phyloP scores from a whole-genome alignment of 2,113 vertebrate species.

The Neoarius graeffei region DNA sequence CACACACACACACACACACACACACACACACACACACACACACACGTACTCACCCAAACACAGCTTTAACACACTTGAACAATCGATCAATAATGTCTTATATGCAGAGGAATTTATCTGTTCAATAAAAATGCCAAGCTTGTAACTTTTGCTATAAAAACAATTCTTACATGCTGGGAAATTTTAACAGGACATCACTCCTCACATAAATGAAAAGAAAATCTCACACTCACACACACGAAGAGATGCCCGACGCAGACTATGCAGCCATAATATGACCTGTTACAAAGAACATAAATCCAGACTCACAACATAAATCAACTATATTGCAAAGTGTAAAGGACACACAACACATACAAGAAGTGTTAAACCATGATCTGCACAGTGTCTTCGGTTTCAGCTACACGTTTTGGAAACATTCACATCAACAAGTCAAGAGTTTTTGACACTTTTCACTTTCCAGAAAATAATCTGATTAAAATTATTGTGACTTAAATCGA shows the following conservation, averaged over 20 bases:
- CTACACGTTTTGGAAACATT: not conserved
- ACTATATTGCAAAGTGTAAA: not conserved
- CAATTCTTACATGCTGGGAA: not conserved
- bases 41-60: constrained; percentile 43
- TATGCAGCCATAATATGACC: not conserved
- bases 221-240: not conserved
- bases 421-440: too few relatives aligned
- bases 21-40: too few relatives aligned
- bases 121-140: constrained; percentile 29
- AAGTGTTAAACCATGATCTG: constrained; percentile 36
- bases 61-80: constrained; percentile 45
- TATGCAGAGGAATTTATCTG: constrained; percentile 36
- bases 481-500: not conserved
- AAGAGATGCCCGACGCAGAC: not conserved
- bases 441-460: not conserved
- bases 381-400: not conserved
- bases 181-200: constrained; percentile 13
- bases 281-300: constrained; percentile 11
- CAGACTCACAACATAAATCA: constrained; percentile 12
- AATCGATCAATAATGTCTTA: constrained; percentile 33
- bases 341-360: not conserved
- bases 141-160: constrained; percentile 28
- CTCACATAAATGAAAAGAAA: constrained; percentile 10
- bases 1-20: not conserved
- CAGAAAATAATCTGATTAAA: not conserved